A percentile compares a stretch with the other conserved stretches of the same genome.
phyloP scores from a whole-genome alignment of 2,888 invertebrate genomes.

The Alsophila aescularia region DNA sequence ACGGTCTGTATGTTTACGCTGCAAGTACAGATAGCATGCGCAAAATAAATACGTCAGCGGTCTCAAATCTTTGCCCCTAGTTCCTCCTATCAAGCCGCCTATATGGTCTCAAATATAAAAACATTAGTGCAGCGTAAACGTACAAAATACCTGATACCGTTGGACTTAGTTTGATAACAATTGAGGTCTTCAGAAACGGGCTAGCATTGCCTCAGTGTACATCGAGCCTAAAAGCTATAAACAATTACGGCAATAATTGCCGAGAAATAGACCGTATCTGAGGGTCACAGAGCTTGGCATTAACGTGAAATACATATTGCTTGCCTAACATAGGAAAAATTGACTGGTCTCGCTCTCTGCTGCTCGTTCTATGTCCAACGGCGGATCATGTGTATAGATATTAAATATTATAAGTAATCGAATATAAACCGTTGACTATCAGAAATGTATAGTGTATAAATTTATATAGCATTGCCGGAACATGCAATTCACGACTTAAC shows the following conservation, averaged over 20 bases:
- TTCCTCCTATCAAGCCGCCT: neutral
- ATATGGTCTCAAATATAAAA: neutral
- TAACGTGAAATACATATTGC: no score
- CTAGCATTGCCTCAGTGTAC: no score
- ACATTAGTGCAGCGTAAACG: constrained; percentile 7
- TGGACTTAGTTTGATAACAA: constrained; percentile 2
- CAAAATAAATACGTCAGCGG: no score
- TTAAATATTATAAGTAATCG: constrained; percentile 30
- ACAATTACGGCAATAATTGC: no score
- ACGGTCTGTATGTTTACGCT: constrained; percentile 6
- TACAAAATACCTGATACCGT: neutral
- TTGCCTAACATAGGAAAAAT: no score
- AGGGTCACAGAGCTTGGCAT: neutral
- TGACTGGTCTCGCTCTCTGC: no score
- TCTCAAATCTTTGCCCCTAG: no score
- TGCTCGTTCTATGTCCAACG: constrained; percentile 17
- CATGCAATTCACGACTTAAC: constrained; percentile 4
- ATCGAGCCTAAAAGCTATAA: no score
- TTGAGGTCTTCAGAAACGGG: no score
- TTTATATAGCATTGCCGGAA: constrained; percentile 12
- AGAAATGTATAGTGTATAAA: constrained; percentile 23
- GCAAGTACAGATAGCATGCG: neutral
- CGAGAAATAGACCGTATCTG: no score
- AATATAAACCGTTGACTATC: constrained; percentile 8
- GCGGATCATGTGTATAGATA: constrained; percentile 25